phyloP scores from a whole-genome alignment of 2,797 vertebrate genomes.

The Diceros bicornis region DNA sequence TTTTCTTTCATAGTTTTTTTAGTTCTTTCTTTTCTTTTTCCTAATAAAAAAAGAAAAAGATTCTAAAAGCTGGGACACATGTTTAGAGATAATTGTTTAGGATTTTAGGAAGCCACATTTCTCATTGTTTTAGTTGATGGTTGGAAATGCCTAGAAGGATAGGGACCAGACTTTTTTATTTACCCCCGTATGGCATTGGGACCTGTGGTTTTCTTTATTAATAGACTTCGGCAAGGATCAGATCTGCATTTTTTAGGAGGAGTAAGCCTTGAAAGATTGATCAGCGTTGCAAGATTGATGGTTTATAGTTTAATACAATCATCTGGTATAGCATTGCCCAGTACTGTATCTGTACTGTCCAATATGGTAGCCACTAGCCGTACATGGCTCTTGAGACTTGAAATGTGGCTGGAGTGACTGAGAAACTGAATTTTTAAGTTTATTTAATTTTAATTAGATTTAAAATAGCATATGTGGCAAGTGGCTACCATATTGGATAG shows the following conservation, averaged over 20 bases:
- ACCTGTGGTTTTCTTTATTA: constrained; percentile 55
- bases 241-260: not conserved
- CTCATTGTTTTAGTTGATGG: not conserved
- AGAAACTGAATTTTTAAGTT: constrained; percentile 41
- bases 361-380: not conserved
- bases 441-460: constrained; percentile 48
- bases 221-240: constrained; percentile 37
- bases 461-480: not conserved
- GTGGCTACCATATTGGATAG: not conserved
- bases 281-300: not conserved
- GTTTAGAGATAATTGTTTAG: not conserved
- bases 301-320: constrained; percentile 26
- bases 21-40: constrained; percentile 9
- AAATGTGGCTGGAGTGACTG: constrained; percentile 16
- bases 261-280: not conserved
- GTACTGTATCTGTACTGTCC: not conserved
- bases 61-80: not conserved
- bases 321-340: not conserved
- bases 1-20: constrained; percentile 45
- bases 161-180: not conserved
- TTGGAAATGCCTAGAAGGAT: constrained; percentile 10
- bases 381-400: constrained; percentile 24
- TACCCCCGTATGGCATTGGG: not conserved
- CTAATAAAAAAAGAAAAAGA: not conserved
- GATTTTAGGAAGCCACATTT: not conserved